Conservation (phyloP, 2,797 vertebrate genomes). For the Rallus crepitans region DNA sequence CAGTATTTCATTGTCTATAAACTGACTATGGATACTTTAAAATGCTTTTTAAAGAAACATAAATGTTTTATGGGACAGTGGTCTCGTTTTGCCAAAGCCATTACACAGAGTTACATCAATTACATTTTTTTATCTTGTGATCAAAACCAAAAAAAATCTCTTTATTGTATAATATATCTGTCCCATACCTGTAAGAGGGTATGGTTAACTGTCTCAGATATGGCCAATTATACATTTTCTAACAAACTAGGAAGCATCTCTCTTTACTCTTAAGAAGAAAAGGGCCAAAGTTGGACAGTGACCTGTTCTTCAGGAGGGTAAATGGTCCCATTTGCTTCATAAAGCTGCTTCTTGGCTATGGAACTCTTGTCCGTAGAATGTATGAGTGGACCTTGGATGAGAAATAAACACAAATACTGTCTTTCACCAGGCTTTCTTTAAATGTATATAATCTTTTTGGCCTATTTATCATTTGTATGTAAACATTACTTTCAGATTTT, state of each 20-base stretch:
- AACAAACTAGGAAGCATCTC: background rate
- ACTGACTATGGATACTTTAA: background rate
- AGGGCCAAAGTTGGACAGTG: background rate
- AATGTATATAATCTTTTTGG: background rate
- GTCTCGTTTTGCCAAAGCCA: background rate
- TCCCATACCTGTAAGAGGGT: background rate
- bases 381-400: background rate
- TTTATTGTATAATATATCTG: background rate
- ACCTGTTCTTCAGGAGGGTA: background rate
- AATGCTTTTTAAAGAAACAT: background rate
- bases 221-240: background rate
- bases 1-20: background rate
- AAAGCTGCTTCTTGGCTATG: background rate
- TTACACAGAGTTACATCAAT: background rate
- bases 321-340: background rate
- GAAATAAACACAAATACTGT: background rate
- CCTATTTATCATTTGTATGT: background rate
- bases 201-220: background rate
- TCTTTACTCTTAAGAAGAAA: background rate
- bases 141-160: background rate
- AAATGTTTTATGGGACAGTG: background rate
- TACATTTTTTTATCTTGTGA: background rate
- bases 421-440: background rate
- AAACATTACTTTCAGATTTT: background rate
- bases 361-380: background rate